These are phyloP conservation scores for Cheilosia soror DNA, from an alignment of 2,888 invertebrate species.

Conservation along the genomic window DNA sequence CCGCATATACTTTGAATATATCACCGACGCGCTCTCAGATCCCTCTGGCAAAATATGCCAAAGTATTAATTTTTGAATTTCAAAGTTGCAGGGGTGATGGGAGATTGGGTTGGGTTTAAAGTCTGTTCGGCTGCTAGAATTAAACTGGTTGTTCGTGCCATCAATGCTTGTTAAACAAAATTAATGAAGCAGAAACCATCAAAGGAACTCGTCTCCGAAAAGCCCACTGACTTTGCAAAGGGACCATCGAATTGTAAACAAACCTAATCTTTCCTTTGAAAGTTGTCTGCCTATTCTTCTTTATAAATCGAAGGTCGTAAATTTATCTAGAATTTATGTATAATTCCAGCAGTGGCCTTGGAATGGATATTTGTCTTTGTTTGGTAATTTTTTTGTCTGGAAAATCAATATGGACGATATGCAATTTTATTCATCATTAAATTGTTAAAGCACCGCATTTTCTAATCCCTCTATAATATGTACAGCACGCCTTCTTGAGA, in stretches of 20 bases:
- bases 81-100: background rate
- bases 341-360: constrained; percentile 29
- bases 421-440: constrained; percentile 23
- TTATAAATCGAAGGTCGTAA: background rate
- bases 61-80: constrained; percentile 33
- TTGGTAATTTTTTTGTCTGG: background rate
- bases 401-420: background rate
- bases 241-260: constrained; percentile 11
- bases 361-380: background rate
- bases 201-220: background rate
- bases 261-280: background rate
- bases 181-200: constrained; percentile 18
- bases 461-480: background rate
- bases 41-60: background rate
- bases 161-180: constrained; percentile 8
- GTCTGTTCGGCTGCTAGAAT: background rate
- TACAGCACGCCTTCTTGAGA: constrained; percentile 5
- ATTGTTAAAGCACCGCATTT: constrained; percentile 6
- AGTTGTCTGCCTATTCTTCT: background rate
- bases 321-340: background rate
- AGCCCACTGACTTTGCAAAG: background rate
- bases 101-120: background rate
- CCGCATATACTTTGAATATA: constrained; percentile 21
- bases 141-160: background rate
- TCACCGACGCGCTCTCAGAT: background rate